Evolutionary conservation across 2,113 vertebrate genomes (phyloP).

Genomic region (Elephantulus edwardii): DNA sequence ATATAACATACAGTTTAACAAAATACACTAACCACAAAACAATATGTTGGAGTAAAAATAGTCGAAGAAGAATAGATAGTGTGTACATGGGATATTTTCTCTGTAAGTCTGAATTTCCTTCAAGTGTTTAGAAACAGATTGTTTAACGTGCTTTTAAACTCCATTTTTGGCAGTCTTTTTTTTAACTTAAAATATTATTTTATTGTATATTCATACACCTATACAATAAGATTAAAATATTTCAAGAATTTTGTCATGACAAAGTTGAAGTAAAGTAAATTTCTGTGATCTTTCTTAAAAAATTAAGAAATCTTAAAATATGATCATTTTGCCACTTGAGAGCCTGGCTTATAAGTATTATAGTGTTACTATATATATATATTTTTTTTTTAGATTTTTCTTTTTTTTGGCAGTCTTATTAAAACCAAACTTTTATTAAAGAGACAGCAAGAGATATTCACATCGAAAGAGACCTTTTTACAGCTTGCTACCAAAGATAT

Average conservation of each 20-base stretch:
- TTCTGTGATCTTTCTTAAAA: too few relatives aligned
- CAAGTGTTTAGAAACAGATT: conserved; percentile 25
- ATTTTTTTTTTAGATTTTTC: too few relatives aligned
- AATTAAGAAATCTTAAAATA: too few relatives aligned
- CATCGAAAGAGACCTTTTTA: not conserved
- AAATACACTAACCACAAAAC: not conserved
- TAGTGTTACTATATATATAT: too few relatives aligned
- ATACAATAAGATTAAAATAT: too few relatives aligned
- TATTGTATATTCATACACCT: too few relatives aligned
- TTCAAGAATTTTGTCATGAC: too few relatives aligned
- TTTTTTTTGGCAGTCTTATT: conserved; percentile 22
- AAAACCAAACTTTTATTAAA: conserved; percentile 24
- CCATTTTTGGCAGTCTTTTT: conserved; percentile 21
- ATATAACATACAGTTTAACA: not conserved
- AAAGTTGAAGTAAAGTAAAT: too few relatives aligned
- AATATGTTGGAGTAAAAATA: not conserved
- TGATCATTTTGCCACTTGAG: too few relatives aligned
- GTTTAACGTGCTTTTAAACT: not conserved
- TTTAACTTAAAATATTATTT: too few relatives aligned
- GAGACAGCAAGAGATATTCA: conserved; percentile 13
- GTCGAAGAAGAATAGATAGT: not conserved
- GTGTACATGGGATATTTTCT: not conserved
- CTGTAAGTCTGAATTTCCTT: conserved; percentile 14
- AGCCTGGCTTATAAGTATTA: too few relatives aligned
- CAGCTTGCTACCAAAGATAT: not conserved